Conservation (phyloP, 2,888 invertebrate species). For the Lithophane leautieri region DNA sequence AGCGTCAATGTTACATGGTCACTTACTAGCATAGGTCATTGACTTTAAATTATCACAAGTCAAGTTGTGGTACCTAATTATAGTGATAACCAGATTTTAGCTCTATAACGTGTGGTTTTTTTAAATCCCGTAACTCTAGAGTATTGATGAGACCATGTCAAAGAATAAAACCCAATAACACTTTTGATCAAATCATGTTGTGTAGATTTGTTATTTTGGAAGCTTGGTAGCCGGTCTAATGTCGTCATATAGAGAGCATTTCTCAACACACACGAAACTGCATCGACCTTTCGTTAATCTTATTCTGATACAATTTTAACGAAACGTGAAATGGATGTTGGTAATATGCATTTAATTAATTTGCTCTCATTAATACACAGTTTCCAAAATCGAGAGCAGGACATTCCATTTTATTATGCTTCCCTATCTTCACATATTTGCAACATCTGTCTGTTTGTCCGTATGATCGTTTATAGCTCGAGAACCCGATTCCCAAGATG, state of each 20-base stretch:
- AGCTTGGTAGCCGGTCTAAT: background rate
- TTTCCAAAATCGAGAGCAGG: conserved; percentile 19
- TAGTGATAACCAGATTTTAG: no score
- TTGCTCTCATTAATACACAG: conserved; percentile 22
- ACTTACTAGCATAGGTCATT: background rate
- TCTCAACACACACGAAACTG: conserved; percentile 1
- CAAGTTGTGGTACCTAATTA: background rate
- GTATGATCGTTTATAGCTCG: no score
- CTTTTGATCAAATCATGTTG: background rate
- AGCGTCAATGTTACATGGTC: background rate
- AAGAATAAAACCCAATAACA: background rate
- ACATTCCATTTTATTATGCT: background rate
- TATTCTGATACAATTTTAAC: conserved; percentile 12
- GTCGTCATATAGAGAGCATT: background rate
- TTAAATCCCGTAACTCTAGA: no score
- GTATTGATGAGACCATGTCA: no score
- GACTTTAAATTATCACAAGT: background rate
- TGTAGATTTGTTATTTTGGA: background rate
- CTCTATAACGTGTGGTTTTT: no score
- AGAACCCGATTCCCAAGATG: background rate
- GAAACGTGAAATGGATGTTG: conserved; percentile 17
- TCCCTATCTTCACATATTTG: background rate
- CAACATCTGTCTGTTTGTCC: background rate
- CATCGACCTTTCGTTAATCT: conserved; percentile 9
- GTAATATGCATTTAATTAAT: conserved; percentile 30